Evolutionary conservation across 1,140 invertebrate genomes (phyloP).

Genomic region (Patella vulgata): DNA sequence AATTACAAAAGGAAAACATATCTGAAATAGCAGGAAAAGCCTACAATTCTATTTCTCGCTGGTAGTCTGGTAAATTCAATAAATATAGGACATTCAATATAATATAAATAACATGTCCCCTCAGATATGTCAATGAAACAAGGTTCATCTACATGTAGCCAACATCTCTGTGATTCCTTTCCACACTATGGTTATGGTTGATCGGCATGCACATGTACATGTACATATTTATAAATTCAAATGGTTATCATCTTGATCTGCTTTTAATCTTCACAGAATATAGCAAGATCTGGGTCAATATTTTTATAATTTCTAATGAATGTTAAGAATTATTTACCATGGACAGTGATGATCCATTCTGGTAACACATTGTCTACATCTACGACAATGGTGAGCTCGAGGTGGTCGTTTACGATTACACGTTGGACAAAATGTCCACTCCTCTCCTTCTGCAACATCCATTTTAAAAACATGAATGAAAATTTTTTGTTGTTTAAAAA

Average conservation of each 20-base stretch:
- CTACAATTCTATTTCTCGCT: too few relatives aligned
- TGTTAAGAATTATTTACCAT: conserved; percentile 69
- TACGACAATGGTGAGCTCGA: conserved; percentile 87
- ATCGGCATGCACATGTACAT: too few relatives aligned
- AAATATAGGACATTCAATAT: too few relatives aligned
- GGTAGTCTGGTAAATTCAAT: too few relatives aligned
- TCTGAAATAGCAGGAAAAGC: background rate
- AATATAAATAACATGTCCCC: too few relatives aligned
- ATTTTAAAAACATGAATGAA: conserved; percentile 1
- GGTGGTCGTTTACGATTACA: conserved; percentile 88
- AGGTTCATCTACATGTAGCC: too few relatives aligned
- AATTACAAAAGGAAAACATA: background rate
- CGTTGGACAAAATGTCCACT: conserved; percentile 86
- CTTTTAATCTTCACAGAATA: background rate
- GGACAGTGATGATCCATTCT: conserved; percentile 94
- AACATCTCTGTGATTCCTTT: too few relatives aligned
- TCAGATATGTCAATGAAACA: too few relatives aligned
- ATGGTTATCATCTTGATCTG: background rate
- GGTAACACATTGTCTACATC: conserved; percentile 86
- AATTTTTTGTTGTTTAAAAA: too few relatives aligned
- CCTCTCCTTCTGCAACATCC: conserved; percentile 60
- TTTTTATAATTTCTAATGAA: background rate
- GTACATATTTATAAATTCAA: too few relatives aligned
- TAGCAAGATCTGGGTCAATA: conserved; percentile 5
- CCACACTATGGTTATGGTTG: too few relatives aligned